These are phyloP conservation scores for Taenioides sp. DNA, from an alignment of 2,797 vertebrate genomes.

Conservation along the genomic window DNA sequence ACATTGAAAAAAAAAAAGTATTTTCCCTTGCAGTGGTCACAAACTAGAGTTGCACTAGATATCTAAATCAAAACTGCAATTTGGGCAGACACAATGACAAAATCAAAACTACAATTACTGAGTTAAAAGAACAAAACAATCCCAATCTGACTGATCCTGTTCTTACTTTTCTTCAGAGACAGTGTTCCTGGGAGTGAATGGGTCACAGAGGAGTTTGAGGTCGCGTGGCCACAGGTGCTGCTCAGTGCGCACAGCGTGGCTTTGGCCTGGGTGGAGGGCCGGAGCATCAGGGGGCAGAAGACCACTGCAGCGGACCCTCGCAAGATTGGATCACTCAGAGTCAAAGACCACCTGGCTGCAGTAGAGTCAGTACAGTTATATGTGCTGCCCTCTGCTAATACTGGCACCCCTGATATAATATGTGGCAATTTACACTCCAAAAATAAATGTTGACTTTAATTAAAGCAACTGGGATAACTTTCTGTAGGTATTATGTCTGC, in stretches of 20 bases:
- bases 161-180: constrained; percentile 65
- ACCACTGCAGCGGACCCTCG: constrained; percentile 64
- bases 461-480: too few species aligned
- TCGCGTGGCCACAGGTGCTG: constrained; percentile 82
- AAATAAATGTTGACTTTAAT: too few species aligned
- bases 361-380: constrained; percentile 75
- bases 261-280: constrained; percentile 79
- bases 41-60: too few species aligned
- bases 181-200: constrained; percentile 73
- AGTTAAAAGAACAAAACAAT: too few species aligned
- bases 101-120: too few species aligned
- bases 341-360: constrained; percentile 79
- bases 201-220: constrained; percentile 80
- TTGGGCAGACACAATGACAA: too few species aligned
- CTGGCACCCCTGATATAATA: neutral
- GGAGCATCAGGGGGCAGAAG: constrained; percentile 77
- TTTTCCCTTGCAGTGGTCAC: too few species aligned
- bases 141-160: too few species aligned
- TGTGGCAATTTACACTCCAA: neutral
- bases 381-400: neutral
- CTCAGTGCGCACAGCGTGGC: constrained; percentile 75
- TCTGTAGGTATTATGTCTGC: too few species aligned
- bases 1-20: too few species aligned
- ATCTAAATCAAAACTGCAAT: too few species aligned
- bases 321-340: constrained; percentile 72